A percentile compares a stretch with the other conserved stretches of the same genome.
These are phyloP conservation scores for Laticauda colubrina DNA, from an alignment of 2,113 vertebrate genomes.

Conservation along the genomic window DNA sequence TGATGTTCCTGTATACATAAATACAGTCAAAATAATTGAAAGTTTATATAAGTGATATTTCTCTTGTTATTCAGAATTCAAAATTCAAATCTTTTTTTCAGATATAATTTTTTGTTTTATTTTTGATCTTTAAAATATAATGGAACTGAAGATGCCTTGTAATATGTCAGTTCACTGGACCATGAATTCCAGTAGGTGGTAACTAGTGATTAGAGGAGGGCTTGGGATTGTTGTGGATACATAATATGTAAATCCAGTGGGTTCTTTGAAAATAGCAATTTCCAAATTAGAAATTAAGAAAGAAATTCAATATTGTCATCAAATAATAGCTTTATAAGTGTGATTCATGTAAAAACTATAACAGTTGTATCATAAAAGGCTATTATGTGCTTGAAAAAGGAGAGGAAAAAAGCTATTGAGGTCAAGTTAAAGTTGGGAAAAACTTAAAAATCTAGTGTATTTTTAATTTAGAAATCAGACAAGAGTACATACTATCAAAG, in stretches of 20 bases:
- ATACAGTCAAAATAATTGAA: neutral
- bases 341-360: neutral
- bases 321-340: neutral
- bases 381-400: neutral
- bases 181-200: neutral
- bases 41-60: neutral
- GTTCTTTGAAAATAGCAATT: neutral
- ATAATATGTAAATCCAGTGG: neutral
- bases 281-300: neutral
- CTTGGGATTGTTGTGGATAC: neutral
- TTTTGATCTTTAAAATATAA: neutral
- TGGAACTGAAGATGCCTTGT: neutral
- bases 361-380: neutral
- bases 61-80: neutral
- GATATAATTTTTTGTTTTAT: neutral
- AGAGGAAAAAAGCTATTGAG: neutral
- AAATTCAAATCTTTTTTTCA: neutral
- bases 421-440: neutral
- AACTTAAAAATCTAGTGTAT: neutral
- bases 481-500: neutral
- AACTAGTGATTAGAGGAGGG: neutral
- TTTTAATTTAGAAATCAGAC: neutral
- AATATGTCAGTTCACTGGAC: neutral
- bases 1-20: neutral
- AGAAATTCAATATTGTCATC: neutral